Conservation (phyloP, 2,888 invertebrate genomes). For the Caenorhabditis sp. region DNA sequence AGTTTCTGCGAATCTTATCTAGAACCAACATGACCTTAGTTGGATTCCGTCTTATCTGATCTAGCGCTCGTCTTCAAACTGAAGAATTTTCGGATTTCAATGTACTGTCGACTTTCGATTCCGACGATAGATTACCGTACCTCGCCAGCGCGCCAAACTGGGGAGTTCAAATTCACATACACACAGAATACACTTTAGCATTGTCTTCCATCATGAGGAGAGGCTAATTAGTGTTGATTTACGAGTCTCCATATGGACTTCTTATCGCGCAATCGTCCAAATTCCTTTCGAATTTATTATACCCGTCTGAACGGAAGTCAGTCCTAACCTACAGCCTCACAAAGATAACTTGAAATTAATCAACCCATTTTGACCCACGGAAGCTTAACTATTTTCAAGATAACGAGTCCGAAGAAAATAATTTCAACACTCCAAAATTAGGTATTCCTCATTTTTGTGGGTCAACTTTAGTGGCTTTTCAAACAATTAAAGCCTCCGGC, state of each 20-base stretch:
- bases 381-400: too few relatives aligned
- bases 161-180: slow-evolving; percentile 10
- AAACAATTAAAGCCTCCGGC: too few relatives aligned
- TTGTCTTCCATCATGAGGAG: not conserved
- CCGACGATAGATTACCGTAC: slow-evolving; percentile 13
- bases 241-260: not conserved
- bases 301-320: too few relatives aligned
- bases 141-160: slow-evolving; percentile 4
- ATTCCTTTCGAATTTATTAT: too few relatives aligned
- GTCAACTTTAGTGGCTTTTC: too few relatives aligned
- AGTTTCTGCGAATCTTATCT: slow-evolving; percentile 11
- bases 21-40: slow-evolving; percentile 34
- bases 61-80: not conserved
- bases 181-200: not conserved
- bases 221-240: not conserved
- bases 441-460: too few relatives aligned
- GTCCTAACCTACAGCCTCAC: too few relatives aligned
- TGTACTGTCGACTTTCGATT: slow-evolving; percentile 7
- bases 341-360: too few relatives aligned
- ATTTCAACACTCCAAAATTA: too few relatives aligned
- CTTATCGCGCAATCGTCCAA: too few relatives aligned
- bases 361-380: too few relatives aligned
- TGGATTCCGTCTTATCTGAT: slow-evolving; percentile 21
- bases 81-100: not conserved
- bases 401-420: too few relatives aligned